Evolutionary conservation across 2,113 vertebrate species (phyloP).

Genomic region (Catharus fuscescens): DNA sequence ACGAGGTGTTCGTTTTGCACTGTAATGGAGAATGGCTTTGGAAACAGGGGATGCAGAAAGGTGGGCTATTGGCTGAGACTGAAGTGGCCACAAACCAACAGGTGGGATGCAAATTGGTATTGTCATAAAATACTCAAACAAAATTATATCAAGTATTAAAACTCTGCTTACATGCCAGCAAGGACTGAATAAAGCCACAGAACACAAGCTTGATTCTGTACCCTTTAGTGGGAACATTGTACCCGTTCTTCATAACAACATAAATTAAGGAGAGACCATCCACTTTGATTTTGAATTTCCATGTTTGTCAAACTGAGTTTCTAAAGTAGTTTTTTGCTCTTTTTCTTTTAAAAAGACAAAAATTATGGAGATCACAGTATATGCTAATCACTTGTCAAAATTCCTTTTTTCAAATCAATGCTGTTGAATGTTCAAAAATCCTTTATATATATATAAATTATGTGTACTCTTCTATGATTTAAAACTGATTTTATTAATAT

Average conservation of each 20-base stretch:
- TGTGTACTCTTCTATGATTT: neutral
- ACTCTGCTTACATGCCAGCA: neutral
- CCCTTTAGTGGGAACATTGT: conserved; percentile 7
- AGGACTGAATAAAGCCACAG: neutral
- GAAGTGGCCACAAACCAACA: neutral
- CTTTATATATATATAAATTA: conserved; percentile 14
- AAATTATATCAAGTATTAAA: neutral
- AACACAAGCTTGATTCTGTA: neutral
- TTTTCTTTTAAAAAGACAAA: neutral
- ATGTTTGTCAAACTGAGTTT: conserved; percentile 10
- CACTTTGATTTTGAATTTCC: conserved; percentile 10
- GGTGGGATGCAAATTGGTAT: neutral
- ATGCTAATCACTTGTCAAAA: conserved; percentile 23
- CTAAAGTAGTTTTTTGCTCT: neutral
- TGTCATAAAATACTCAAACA: neutral
- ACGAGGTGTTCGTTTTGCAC: neutral
- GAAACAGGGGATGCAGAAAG: neutral
- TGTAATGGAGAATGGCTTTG: neutral
- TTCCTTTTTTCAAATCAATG: conserved; percentile 35
- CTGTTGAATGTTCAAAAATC: conserved; percentile 21
- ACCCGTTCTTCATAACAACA: neutral
- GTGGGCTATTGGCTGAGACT: neutral
- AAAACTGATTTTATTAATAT: conserved; percentile 55
- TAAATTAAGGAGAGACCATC: neutral
- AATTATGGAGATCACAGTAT: neutral